Evolutionary conservation across 2,797 vertebrate species (phyloP).

Genomic region (Intellagama lesueurii): DNA sequence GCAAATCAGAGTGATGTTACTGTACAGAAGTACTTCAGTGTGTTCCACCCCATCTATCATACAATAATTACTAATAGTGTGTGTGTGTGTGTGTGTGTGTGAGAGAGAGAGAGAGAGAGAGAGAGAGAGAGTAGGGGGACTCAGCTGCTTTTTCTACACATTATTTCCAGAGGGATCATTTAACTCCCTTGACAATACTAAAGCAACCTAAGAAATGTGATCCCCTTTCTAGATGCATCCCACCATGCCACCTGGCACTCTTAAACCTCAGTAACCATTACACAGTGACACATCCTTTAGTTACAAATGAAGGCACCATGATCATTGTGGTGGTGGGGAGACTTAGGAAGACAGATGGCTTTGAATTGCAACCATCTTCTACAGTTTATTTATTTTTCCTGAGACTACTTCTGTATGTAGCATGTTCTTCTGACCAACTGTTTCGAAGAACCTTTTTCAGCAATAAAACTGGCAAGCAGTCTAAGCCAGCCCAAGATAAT

Average conservation of each 20-base stretch:
- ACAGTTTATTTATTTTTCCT: not conserved
- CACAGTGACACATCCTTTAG: conserved; percentile 24
- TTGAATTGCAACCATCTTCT: not conserved
- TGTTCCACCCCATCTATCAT: not conserved
- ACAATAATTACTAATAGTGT: not conserved
- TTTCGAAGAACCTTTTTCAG: not conserved
- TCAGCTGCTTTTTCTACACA: conserved; percentile 34
- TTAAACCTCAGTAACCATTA: conserved; percentile 7
- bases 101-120: too few species aligned
- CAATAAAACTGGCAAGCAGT: not conserved
- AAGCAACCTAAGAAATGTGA: conserved; percentile 47
- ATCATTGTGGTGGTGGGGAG: not conserved
- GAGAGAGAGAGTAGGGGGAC: not conserved
- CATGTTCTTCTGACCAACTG: not conserved
- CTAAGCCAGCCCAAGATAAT: too few species aligned
- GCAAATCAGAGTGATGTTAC: not conserved
- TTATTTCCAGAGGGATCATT: conserved; percentile 47
- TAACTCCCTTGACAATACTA: conserved; percentile 46
- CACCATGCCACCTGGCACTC: not conserved
- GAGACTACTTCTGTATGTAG: not conserved
- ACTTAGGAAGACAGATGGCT: not conserved
- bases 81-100: too few species aligned
- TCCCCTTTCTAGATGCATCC: conserved; percentile 30
- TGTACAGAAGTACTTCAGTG: not conserved
- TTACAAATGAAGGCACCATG: conserved; percentile 52